These are phyloP conservation scores for Mormyrus lacerda DNA, from an alignment of 2,113 vertebrate genomes.

Conservation along the genomic window DNA sequence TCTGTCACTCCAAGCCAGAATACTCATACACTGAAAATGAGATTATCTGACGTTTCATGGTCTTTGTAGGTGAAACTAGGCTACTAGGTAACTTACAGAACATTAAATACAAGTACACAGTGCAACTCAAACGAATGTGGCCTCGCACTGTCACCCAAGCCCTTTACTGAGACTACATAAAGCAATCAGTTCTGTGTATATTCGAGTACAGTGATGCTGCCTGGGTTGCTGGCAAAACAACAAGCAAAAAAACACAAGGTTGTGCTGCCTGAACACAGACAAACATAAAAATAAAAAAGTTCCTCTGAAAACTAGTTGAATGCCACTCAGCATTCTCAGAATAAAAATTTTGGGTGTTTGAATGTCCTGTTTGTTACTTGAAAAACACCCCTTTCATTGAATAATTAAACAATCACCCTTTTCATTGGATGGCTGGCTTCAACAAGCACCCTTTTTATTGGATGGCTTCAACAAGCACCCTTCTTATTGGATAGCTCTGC, in stretches of 20 bases:
- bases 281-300: conserved; percentile 36
- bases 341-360: background rate
- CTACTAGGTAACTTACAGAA: conserved; percentile 38
- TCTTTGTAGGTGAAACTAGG: conserved; percentile 43
- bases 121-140: background rate
- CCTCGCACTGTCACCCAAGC: background rate
- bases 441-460: conserved; percentile 34
- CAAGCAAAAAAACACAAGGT: background rate
- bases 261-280: background rate
- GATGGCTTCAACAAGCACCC: conserved; percentile 33
- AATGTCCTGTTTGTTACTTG: conserved; percentile 30
- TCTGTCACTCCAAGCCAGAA: background rate
- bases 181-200: background rate
- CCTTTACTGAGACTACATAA: background rate
- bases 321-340: conserved; percentile 55
- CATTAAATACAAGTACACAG: conserved; percentile 26
- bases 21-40: conserved; percentile 11
- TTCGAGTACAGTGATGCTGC: background rate
- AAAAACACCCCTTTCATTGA: conserved; percentile 32
- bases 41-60: conserved; percentile 42
- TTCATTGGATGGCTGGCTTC: conserved; percentile 1
- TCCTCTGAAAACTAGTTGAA: conserved; percentile 54
- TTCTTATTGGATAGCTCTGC: conserved; percentile 37
- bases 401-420: conserved; percentile 41
- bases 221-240: background rate